Evolutionary conservation across 2,888 invertebrate genomes (phyloP), one percentile per base, ranked within the genome.

Genomic region (Epinotia ramella): DNA sequence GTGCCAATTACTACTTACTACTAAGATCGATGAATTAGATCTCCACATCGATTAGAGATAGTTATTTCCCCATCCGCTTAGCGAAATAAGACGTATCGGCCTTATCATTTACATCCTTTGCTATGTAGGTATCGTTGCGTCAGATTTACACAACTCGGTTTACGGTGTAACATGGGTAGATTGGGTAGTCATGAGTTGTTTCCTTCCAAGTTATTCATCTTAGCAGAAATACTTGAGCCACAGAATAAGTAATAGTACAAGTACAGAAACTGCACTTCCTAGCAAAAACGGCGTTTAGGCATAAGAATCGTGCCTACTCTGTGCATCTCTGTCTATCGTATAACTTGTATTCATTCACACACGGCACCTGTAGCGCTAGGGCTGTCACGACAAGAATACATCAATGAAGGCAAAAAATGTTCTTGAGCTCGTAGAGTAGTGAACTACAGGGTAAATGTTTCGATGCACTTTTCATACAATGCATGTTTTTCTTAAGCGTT

Each of bases 1-100:
- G 57, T 4, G 80, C 78, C 79, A 81, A 83, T 81, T 80, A 79
- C 62, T 62, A 79, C 78, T 79, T 77, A 77, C 75, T 73, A 76
- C 73, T 75, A 79, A 80, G 82, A 81, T 79, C 82, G 81, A 84
- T 83, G 76, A 74, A 82, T 79, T 73, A 81, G 78, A 77, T 79
- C 73, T 73, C 67, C 57, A 46, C 67, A 62, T 70, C 73, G 73
- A 77, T 77, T 77, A 80, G 77, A 70, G 78, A 80, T 78, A 78
- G 73, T 66, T 71, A 76, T 67, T 71, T 72, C 76, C 73, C 70
- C 79, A 82, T 83, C 82, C 81, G 80, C 77, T 73, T 66, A 72
- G 77, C 78, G 78, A 80, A 78, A 80, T 79, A 76, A 76, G 75
- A 71, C 62, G 71, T 76, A 76, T 76, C 71, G 56, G 12, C 44